Evolutionary conservation across 2,888 invertebrate species (phyloP).

Genomic region (Morpho helenor): DNA sequence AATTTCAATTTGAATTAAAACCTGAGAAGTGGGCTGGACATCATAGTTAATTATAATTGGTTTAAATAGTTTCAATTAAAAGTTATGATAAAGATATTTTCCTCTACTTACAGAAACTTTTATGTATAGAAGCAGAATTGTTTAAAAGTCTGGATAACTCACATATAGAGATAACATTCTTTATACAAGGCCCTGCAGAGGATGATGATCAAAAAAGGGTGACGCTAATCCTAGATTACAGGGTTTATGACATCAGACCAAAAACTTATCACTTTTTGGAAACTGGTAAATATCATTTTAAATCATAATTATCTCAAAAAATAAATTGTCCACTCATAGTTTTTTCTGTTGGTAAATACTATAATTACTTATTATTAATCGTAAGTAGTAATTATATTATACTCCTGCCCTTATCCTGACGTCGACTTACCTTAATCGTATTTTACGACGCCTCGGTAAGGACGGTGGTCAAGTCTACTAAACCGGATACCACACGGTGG

Average conservation of each 20-base stretch:
- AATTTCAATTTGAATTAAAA: too few species aligned
- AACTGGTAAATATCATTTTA: conserved; percentile 37
- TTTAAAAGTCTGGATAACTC: conserved; percentile 58
- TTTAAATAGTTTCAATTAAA: background rate
- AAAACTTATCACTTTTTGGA: conserved; percentile 50
- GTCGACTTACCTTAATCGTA: too few species aligned
- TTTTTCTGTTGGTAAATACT: too few species aligned
- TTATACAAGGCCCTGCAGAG: conserved; percentile 38
- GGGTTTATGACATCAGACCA: conserved; percentile 57
- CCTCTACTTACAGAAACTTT: conserved; percentile 39
- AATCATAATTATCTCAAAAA: background rate
- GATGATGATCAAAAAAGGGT: conserved; percentile 39
- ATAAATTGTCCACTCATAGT: too few species aligned
- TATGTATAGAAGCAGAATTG: conserved; percentile 49
- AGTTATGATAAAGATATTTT: background rate
- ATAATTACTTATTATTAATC: too few species aligned
- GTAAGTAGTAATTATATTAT: too few species aligned
- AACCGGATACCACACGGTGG: too few species aligned
- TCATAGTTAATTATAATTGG: too few species aligned
- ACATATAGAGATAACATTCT: conserved; percentile 53
- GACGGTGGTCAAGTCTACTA: too few species aligned
- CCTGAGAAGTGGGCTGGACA: too few species aligned
- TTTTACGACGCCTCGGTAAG: too few species aligned
- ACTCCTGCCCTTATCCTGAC: too few species aligned
- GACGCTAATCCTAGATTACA: conserved; percentile 52